Base-by-base conservation (phyloP, 2,797 vertebrate species). In the Menidia menidia region DNA sequence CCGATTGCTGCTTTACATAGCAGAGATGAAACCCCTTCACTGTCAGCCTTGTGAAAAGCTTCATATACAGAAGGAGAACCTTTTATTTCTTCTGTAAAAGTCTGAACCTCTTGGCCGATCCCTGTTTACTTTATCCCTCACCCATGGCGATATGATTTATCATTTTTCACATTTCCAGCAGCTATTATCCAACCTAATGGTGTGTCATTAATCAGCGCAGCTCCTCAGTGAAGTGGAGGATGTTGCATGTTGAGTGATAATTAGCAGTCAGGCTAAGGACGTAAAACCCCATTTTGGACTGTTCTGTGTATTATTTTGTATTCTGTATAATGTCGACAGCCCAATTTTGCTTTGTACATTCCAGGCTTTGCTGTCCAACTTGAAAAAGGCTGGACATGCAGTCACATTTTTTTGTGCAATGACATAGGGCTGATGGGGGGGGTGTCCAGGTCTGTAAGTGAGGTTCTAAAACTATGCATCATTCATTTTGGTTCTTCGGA, bases 1-100 rank as follows among this genome's bases (percentile, higher is more conserved):
- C 51, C 64, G 58, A 75, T 73, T 78, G 70, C 60, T 52, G 54
- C 74, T 86, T 76, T 66, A 82, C 81, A 82, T 44, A 67, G 75
- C 42, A 0, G 11, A 54, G 68, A 86, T 69, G 32, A 78, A 84
- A 81, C 64, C 33, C 54, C 61, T 85, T 64, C 47, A 9, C 58
- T 74, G 60, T 51, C 60, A 55, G 60, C 42, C 51, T 52, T 51
- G 19, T 42, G 54, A 80, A 57, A 39, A 61, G 45, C 58, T 45
- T 56, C 71, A 64, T 64, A 50, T 76, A 59, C 75, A 68, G 48
- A 4, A 44, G 43, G 30, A 44, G 58, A 47, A 60, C 4, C 53
- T 45, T 54, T 56, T 64, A 12, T 33, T 7, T 41, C 10, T 63
- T 52, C 6, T 8, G 35, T 55, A 54, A 45, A 32, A 30, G 30